phyloP scores from a whole-genome alignment of 92 coral and sea anemone species.

The Porites cylindrica region DNA sequence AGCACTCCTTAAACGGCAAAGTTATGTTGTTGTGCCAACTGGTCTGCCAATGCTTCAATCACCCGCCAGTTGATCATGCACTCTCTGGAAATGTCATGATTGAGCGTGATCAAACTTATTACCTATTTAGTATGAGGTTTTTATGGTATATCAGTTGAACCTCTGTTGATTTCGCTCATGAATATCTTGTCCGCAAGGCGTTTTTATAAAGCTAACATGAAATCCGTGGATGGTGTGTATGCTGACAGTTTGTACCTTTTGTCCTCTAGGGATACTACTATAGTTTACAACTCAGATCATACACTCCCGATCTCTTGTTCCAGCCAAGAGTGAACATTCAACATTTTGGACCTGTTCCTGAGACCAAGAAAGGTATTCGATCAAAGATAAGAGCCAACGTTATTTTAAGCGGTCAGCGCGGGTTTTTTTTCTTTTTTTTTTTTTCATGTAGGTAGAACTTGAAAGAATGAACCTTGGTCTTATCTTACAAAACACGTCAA shows the following conservation, averaged over 20 bases:
- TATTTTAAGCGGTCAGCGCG: neutral
- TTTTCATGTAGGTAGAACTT: too few relatives aligned
- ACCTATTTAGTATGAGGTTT: neutral
- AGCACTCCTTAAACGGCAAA: neutral
- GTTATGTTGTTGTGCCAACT: neutral
- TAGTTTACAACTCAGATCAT: constrained; percentile 47
- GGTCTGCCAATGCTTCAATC: neutral
- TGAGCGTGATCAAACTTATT: neutral
- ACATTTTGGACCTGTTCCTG: constrained; percentile 47
- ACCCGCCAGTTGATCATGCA: neutral
- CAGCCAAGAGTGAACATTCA: constrained; percentile 60
- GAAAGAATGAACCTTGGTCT: too few relatives aligned
- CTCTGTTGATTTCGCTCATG: neutral
- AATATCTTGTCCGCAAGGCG: too few relatives aligned
- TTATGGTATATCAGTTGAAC: neutral
- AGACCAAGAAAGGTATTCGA: constrained; percentile 51
- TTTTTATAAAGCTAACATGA: too few relatives aligned
- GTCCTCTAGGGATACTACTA: constrained; percentile 56
- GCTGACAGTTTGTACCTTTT: constrained; percentile 21
- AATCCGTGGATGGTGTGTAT: neutral
- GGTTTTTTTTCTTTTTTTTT: neutral
- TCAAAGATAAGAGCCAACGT: neutral
- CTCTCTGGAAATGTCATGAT: neutral
- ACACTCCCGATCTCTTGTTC: constrained; percentile 61
- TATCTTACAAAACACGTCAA: too few relatives aligned